Evolutionary conservation across 30 jellyfish, hydroid and myxozoan genomes (phyloP), one percentile per base, ranked within the genome.

Genomic region (Hydractinia echinata): DNA sequence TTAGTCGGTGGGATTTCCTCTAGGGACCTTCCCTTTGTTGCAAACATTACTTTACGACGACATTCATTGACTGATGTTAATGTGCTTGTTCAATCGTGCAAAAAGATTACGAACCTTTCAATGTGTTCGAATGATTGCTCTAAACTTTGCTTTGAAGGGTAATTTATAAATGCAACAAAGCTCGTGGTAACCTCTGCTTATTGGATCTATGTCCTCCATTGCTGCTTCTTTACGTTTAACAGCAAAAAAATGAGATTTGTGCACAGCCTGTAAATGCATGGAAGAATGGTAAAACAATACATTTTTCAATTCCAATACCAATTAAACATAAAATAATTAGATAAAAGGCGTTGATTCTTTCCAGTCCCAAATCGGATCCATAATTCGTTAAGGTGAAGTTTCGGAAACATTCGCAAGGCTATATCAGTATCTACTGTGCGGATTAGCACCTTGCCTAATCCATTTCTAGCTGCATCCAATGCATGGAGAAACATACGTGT

Each of bases 401-500:
- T 10, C 8, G 77, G 48, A 20, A 67, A 67, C 77, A 67, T 67
- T 10, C 77, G 10, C 48, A 67, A 20, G 10, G 77, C 77, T 13
- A 67, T 67, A 20, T 67, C 77, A 8, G 77, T 67, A 67, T 67
- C 77, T 67, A 67, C 77, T 9, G 13, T 67, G 77, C 77, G 77
- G 19, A 67, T 67, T 44, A 67, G 8, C 13, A 67, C 48, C 77
- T 67, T 67, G 14, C 10, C 19, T 44, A 67, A 9, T 44, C 77
- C 48, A 67, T 13, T 10, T 67, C 19, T 13, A 20, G 44, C 19
- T 10, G 77, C 77, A 20, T 67, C 48, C 77, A 10, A 8, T 13
- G 77, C 77, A 44, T 67, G 77, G 13, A 67, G 77, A 67, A 67
- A 20, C 77, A 67, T 67, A 56, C 77, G 14, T 19, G 77, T 67